phyloP scores from a whole-genome alignment of 2,888 invertebrate genomes.

The Machimus rusticus region DNA sequence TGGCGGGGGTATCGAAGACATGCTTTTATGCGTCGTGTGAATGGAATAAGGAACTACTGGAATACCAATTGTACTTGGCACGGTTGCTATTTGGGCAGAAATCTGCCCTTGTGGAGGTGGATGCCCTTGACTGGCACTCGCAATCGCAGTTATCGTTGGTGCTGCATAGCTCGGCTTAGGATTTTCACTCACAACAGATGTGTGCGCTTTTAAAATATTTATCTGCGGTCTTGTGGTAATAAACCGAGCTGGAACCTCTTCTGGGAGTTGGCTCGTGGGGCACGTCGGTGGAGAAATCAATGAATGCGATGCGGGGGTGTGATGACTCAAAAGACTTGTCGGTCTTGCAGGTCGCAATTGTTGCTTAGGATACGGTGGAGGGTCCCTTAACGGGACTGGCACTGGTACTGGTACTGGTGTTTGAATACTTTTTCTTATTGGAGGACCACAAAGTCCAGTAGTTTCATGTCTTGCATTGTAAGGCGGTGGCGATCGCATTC shows the following conservation, averaged over 20 bases:
- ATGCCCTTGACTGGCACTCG: conserved; percentile 45
- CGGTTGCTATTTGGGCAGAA: conserved; percentile 59
- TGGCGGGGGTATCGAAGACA: conserved; percentile 65
- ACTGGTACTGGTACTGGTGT: conserved; percentile 43
- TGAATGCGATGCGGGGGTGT: conserved; percentile 41
- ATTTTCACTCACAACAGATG: conserved; percentile 71
- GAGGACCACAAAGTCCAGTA: conserved; percentile 62
- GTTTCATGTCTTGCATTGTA: conserved; percentile 73
- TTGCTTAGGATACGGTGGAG: conserved; percentile 71
- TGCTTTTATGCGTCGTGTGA: conserved; percentile 71
- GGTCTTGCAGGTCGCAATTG: conserved; percentile 63
- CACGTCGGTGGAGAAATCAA: conserved; percentile 58
- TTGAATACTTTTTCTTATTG: conserved; percentile 51
- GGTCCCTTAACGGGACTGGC: conserved; percentile 65
- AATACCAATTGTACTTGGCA: conserved; percentile 59
- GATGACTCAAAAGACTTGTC: conserved; percentile 58
- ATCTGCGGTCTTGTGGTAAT: conserved; percentile 80
- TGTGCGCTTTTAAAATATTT: conserved; percentile 78
- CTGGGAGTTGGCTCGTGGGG: conserved; percentile 64
- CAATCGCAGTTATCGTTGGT: conserved; percentile 56
- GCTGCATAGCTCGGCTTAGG: conserved; percentile 69
- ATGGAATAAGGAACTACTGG: conserved; percentile 66
- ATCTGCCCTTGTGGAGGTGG: conserved; percentile 54
- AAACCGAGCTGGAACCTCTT: conserved; percentile 78
- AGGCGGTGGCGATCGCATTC: conserved; percentile 70